These are phyloP conservation scores for Itoplectis maculator DNA, from an alignment of 2,888 invertebrate genomes.

Conservation along the genomic window DNA sequence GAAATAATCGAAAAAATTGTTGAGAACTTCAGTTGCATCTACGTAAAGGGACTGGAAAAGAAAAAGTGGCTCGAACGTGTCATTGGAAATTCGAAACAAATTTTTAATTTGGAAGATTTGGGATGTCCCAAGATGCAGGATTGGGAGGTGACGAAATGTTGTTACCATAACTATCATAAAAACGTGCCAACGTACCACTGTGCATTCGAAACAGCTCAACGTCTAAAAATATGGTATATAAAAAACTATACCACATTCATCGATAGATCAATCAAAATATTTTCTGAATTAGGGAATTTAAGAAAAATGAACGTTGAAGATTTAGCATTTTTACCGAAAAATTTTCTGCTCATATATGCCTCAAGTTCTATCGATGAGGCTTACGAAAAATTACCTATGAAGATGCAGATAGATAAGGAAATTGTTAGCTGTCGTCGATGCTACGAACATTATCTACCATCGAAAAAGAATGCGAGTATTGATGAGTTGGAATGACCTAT, in stretches of 20 bases:
- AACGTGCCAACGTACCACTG: neutral
- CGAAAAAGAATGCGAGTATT: neutral
- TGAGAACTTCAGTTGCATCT: constrained; percentile 14
- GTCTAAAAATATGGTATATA: constrained; percentile 17
- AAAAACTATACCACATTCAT: neutral
- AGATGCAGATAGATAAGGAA: neutral
- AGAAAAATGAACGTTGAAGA: neutral
- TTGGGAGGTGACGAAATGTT: neutral
- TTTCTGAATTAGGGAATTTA: neutral
- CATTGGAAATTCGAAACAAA: neutral
- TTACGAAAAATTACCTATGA: neutral
- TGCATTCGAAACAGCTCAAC: constrained; percentile 15
- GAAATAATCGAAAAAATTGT: neutral
- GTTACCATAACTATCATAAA: neutral
- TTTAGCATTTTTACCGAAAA: neutral
- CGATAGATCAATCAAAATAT: neutral
- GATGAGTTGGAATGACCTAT: neutral
- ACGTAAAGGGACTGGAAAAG: constrained; percentile 20
- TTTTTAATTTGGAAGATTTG: constrained; percentile 17
- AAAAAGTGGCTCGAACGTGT: neutral
- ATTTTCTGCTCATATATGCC: neutral
- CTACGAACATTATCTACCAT: neutral
- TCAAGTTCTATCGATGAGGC: neutral
- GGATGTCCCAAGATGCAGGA: neutral
- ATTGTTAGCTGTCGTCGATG: neutral